Percentiles rank a stretch among this genome's conserved stretches.
Evolutionary conservation across 2,888 invertebrate species (phyloP).

Genomic region (Molorchus minor): DNA sequence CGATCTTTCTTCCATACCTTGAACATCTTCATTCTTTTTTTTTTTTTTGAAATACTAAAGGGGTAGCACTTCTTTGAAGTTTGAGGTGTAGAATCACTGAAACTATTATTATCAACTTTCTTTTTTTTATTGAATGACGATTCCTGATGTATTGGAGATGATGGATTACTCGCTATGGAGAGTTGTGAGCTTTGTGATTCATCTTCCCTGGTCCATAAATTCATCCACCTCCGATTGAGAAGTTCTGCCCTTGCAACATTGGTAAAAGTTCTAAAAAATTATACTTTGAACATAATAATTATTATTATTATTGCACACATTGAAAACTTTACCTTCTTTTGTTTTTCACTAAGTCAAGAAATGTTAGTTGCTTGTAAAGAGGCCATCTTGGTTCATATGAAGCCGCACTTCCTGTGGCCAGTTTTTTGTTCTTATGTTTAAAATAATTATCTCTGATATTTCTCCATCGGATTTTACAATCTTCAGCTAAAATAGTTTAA

Average conservation of each 20-base stretch:
- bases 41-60: not conserved
- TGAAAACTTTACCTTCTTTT: slow-evolving; percentile 18
- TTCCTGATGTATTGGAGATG: not conserved
- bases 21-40: too few species aligned
- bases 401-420: not conserved
- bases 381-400: slow-evolving; percentile 10
- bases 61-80: not conserved
- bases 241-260: too few species aligned
- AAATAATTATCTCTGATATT: slow-evolving; percentile 21
- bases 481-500: slow-evolving; percentile 17
- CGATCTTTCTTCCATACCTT: slow-evolving; percentile 16
- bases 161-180: not conserved
- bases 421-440: not conserved
- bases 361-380: slow-evolving; percentile 7
- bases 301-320: not conserved
- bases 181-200: not conserved
- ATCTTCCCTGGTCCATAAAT: not conserved
- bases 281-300: not conserved
- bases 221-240: not conserved
- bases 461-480: slow-evolving; percentile 26
- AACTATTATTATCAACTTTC: not conserved
- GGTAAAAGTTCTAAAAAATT: not conserved
- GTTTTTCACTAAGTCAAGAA: slow-evolving; percentile 16
- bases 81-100: not conserved
- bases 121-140: not conserved